phyloP scores from a whole-genome alignment of 35 echinoderm and acorn worm species.

The Stichopus chloronotus region DNA sequence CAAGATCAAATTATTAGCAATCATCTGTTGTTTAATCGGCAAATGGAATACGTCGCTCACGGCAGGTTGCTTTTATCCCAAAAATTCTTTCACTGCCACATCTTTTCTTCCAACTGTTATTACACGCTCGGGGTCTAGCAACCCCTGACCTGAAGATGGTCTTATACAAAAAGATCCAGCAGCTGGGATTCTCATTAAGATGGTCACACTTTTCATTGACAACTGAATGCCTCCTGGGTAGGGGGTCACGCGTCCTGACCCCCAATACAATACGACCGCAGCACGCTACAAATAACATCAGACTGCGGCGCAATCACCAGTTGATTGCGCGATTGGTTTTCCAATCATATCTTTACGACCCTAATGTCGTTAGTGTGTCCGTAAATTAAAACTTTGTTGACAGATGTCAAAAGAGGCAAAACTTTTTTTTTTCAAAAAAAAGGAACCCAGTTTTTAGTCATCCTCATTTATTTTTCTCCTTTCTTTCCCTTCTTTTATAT shows the following conservation, averaged over 20 bases:
- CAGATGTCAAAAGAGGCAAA: background rate
- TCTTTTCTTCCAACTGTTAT: slow-evolving; percentile 13
- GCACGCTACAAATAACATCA: background rate
- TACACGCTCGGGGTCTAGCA: background rate
- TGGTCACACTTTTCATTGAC: slow-evolving; percentile 42
- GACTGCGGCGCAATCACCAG: background rate
- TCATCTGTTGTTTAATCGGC: background rate
- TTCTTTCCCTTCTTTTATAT: background rate
- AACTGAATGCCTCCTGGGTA: background rate
- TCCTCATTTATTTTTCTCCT: background rate
- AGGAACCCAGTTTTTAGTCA: background rate
- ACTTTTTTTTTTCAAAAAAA: background rate
- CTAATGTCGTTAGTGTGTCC: slow-evolving; percentile 27
- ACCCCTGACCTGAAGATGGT: slow-evolving; percentile 8
- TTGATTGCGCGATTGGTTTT: slow-evolving; percentile 30
- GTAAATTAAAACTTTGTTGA: slow-evolving; percentile 49
- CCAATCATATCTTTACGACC: slow-evolving; percentile 4
- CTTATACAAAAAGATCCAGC: background rate
- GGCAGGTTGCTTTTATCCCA: background rate
- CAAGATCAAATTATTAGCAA: background rate
- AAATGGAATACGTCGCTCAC: background rate
- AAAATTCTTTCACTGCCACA: background rate
- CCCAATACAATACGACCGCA: slow-evolving; percentile 21
- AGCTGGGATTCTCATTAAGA: background rate
- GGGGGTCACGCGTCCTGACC: slow-evolving; percentile 14